Evolutionary conservation across 2,888 invertebrate genomes (phyloP), one percentile per base, ranked within the genome.

Genomic region (Watsonalla cultraria): DNA sequence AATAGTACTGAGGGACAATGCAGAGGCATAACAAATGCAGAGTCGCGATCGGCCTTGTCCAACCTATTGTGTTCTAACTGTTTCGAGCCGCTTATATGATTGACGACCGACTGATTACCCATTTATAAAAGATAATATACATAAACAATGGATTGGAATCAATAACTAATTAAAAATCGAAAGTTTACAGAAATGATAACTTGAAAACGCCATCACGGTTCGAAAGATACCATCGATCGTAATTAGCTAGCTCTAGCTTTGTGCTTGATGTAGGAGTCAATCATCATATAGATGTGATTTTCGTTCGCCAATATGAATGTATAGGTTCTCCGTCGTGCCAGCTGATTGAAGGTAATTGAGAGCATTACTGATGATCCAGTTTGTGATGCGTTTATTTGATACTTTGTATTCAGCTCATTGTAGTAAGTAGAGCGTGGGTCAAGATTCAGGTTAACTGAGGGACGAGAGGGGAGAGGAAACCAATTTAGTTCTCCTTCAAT

Each of bases 1-100:
- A 75, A 73, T 73, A 64, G 55, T 53, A 59, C 54, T 66, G 60
- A 59, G 54, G 55, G 66, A 78, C 78, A 80, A 80, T 80, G 71
- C 69, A 65, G 50, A 68, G 70, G 56, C 64, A 72, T 66, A 72
- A 76, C 75, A 71, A 75, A 74, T 61, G 61, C 62, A 50, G 64
- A 57, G 57, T 64, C 56, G 62, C 64, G 56, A 58, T 61, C 58
- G 57, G 60, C 51, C 76, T 83, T 82, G 79, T 76, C 62, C 63
- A 65, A 57, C 57, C 77, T 67, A 82, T 82, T 83, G 80, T 79
- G 67, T 71, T 67, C 54, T 52, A 61, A 47, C 35, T 13, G 35
- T n/a, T 34, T 45, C 33, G 46, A 50, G 53, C 57, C 55, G 61
- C 62, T 56, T 58, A 63, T 63, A 64, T 70, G 64, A 72, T 74